Evolutionary conservation across 2,113 vertebrate genomes (phyloP).

Genomic region (Ictalurus furcatus): DNA sequence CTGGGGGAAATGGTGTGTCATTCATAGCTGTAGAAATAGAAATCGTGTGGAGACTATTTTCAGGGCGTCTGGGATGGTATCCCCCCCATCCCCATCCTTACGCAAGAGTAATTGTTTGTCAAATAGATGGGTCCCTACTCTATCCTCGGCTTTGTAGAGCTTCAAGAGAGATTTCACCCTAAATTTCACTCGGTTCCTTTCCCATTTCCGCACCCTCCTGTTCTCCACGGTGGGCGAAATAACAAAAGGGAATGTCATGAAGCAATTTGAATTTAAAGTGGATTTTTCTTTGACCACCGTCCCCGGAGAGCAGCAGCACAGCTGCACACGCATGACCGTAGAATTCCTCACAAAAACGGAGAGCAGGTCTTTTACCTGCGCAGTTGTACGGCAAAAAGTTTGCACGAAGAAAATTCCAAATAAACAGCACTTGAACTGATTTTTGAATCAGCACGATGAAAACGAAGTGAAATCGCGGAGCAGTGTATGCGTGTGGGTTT

Average conservation of each 20-base stretch:
- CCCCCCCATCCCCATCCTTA: neutral
- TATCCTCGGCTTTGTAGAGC: constrained; percentile 40
- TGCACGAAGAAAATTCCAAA: neutral
- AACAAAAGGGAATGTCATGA: constrained; percentile 52
- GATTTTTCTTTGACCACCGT: constrained; percentile 45
- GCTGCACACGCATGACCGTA: constrained; percentile 29
- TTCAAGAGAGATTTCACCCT: constrained; percentile 52
- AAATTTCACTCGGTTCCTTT: constrained; percentile 44
- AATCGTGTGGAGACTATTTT: constrained; percentile 20
- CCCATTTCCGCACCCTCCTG: constrained; percentile 47
- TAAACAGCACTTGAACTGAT: neutral
- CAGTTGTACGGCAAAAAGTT: neutral
- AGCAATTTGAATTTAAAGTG: constrained; percentile 62
- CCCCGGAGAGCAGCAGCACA: constrained; percentile 41
- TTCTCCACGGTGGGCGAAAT: constrained; percentile 39
- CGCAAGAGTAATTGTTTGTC: constrained; percentile 50
- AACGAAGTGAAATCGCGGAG: neutral
- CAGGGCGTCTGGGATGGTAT: constrained; percentile 6
- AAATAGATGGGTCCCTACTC: constrained; percentile 37
- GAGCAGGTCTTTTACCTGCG: constrained; percentile 25
- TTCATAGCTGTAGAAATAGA: constrained; percentile 26
- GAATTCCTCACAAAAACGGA: constrained; percentile 24
- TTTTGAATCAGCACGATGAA: neutral
- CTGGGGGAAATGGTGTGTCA: constrained; percentile 5
- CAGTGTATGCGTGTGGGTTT: neutral